Percentiles rank a stretch among this genome's conserved stretches.
Evolutionary conservation across 2,113 vertebrate genomes (phyloP).

Genomic region (Turnix velox): DNA sequence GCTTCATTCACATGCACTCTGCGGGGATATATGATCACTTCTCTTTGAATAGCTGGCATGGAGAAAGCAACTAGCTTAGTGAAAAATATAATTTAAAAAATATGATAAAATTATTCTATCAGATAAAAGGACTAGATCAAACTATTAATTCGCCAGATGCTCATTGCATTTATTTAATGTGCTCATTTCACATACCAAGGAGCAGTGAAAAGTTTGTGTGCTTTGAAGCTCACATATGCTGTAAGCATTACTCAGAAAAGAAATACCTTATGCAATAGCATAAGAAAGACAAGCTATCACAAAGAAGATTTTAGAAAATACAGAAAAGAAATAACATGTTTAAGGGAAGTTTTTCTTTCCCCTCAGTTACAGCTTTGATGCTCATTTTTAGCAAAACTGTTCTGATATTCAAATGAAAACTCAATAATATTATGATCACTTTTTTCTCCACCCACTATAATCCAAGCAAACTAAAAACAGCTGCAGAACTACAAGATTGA

Average conservation of each 20-base stretch:
- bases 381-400: not conserved
- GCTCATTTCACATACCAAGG: not conserved
- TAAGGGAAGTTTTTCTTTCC: not conserved
- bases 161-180: not conserved
- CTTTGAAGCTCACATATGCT: not conserved
- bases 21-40: slow-evolving; percentile 33
- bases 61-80: slow-evolving; percentile 23
- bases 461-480: not conserved
- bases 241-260: not conserved
- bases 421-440: not conserved
- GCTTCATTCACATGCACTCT: slow-evolving; percentile 37
- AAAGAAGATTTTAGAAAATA: not conserved
- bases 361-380: not conserved
- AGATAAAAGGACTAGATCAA: not conserved
- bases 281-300: not conserved
- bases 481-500: not conserved
- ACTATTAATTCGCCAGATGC: not conserved
- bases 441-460: not conserved
- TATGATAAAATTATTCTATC: not conserved
- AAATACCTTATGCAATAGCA: not conserved
- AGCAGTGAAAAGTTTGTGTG: not conserved
- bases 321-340: not conserved
- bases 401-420: not conserved
- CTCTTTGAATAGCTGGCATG: slow-evolving; percentile 4
- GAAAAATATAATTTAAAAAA: not conserved